Evolutionary conservation across 2,113 vertebrate species (phyloP), one percentile per base, ranked within the genome.

Genomic region (Heterochromis multidens): DNA sequence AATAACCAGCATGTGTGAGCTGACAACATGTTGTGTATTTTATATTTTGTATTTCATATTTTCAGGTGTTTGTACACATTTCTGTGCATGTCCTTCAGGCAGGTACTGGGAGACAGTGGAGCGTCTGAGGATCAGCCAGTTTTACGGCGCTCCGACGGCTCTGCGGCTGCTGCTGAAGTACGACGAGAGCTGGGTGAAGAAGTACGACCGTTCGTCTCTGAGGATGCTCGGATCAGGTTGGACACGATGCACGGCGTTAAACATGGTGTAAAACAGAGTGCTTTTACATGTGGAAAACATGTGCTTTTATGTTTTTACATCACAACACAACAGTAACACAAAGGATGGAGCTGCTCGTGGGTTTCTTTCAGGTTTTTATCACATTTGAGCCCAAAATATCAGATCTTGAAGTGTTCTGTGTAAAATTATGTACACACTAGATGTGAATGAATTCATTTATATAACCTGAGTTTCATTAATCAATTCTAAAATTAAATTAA

Each of bases 81-180:
- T 67, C 62, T 54, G 7, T 65, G 19, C 77, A 59, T 74, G 37
- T 57, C 63, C 77, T 92, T 52, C 91, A 99, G 98, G 98, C 88
- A 96, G 98, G 88, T 99, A 99, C 85, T 99, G 98, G 98, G 98
- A 99, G 92, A 95, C 80, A 0, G 97, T 99, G 0, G 90, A 99
- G 92, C 96, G 98, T 70, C 92, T 99, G 87, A 94, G 90, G 90
- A 97, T 99, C 88, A 97, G 95, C 89, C 98, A 99, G 89, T 98
- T 99, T 90, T 99, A 99, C 11, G 97, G 97, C 0, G 97, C 98
- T 40, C 98, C 98, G 0, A 99, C 97, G 0, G 97, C 98, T 7
- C 94, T 98, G 81, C 96, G 97, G 19, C 94, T 99, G 84, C 91
- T 99, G 78, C 95, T 98, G 88, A 98, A 98, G 79, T 96, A 97